phyloP scores from a whole-genome alignment of 2,113 vertebrate genomes.

The Castor canadensis region DNA sequence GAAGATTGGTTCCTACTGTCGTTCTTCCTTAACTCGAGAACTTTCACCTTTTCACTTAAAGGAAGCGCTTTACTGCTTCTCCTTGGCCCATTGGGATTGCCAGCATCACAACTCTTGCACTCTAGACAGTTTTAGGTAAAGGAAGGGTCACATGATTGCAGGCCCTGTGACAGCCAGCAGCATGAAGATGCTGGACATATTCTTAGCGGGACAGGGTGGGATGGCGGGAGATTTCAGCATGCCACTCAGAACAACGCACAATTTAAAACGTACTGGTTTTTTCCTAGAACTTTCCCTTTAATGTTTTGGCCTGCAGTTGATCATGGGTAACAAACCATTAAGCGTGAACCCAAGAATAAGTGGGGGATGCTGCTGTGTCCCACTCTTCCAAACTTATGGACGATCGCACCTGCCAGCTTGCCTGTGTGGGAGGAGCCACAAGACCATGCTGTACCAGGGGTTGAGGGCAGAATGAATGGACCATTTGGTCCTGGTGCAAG shows the following conservation, averaged over 20 bases:
- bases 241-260: too few species aligned
- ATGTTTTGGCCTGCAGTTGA: neutral
- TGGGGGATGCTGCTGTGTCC: too few species aligned
- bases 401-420: too few species aligned
- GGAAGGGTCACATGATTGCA: too few species aligned
- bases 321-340: neutral
- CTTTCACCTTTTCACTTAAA: too few species aligned
- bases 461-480: neutral
- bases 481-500: neutral
- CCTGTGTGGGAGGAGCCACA: neutral
- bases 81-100: neutral
- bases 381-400: neutral
- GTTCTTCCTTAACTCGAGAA: neutral
- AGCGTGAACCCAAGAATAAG: neutral
- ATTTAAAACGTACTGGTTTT: too few species aligned
- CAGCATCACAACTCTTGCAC: neutral
- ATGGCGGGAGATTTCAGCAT: too few species aligned
- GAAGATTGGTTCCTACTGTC: neutral
- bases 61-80: too few species aligned
- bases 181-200: too few species aligned
- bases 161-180: too few species aligned
- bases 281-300: neutral
- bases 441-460: neutral
- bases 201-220: too few species aligned
- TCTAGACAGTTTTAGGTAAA: neutral